phyloP scores from a whole-genome alignment of 2,113 vertebrate genomes.

The Dasyurus viverrinus region DNA sequence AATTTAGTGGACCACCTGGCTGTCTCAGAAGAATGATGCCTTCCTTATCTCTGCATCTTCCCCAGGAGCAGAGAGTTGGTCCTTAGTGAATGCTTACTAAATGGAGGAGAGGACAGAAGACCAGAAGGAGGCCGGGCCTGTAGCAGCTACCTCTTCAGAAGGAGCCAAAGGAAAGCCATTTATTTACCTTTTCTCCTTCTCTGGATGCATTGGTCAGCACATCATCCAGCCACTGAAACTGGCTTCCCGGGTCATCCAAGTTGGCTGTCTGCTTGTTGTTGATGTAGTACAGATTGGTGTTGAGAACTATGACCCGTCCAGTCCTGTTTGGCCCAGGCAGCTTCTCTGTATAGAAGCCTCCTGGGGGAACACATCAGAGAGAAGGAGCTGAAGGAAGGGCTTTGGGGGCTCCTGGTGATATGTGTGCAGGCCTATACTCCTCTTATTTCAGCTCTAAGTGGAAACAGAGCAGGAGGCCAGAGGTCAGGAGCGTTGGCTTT shows the following conservation, averaged over 20 bases:
- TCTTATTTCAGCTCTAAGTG: not conserved
- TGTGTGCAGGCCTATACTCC: not conserved
- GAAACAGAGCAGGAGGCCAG: not conserved
- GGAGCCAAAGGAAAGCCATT: not conserved
- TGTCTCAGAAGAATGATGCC: too few relatives aligned
- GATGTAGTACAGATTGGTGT: constrained; percentile 96
- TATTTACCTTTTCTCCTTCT: constrained; percentile 89
- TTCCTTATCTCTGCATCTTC: too few relatives aligned
- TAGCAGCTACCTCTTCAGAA: not conserved
- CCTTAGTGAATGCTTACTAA: not conserved
- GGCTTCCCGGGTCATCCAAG: constrained; percentile 88
- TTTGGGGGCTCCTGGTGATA: not conserved
- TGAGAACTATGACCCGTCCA: constrained; percentile 91
- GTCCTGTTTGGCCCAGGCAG: constrained; percentile 77
- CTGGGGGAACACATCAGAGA: constrained; percentile 78
- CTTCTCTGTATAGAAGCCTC: constrained; percentile 94
- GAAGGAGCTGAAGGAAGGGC: not conserved
- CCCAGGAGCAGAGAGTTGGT: too few relatives aligned
- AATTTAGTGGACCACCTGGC: too few relatives aligned
- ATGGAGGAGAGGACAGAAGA: not conserved
- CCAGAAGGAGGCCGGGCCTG: not conserved
- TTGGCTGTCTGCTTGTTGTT: constrained; percentile 84
- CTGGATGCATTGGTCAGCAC: constrained; percentile 86
- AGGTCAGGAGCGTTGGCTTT: not conserved
- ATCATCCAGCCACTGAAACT: constrained; percentile 92